phyloP scores from a whole-genome alignment of 2,888 invertebrate genomes.

The Diplazon laetatorius region DNA sequence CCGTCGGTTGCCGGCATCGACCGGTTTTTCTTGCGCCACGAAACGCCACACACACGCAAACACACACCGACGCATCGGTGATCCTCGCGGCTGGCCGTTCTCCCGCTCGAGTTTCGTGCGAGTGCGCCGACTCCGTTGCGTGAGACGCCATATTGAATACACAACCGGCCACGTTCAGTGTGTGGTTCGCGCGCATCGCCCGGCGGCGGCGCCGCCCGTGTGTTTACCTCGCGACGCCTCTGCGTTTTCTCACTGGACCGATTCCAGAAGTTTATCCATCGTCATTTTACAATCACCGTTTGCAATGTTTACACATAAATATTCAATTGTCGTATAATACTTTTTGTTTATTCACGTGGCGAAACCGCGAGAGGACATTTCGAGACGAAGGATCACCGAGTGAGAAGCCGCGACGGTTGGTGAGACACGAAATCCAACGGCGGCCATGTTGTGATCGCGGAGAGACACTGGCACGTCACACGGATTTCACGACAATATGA shows the following conservation, averaged over 20 bases:
- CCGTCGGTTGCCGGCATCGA: slow-evolving; percentile 35
- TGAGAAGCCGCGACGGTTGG: slow-evolving; percentile 34
- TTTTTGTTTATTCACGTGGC: not conserved
- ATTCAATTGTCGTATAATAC: too few relatives aligned
- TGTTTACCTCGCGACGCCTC: slow-evolving; percentile 55
- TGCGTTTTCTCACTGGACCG: slow-evolving; percentile 27
- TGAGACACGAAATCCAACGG: slow-evolving; percentile 21
- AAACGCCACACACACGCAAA: not conserved
- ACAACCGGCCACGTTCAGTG: slow-evolving; percentile 52
- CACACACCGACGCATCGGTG: not conserved
- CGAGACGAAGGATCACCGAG: not conserved
- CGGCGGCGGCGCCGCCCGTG: slow-evolving; percentile 62
- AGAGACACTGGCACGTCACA: not conserved
- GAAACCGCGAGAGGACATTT: not conserved
- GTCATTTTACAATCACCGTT: too few relatives aligned
- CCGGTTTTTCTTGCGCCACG: slow-evolving; percentile 38
- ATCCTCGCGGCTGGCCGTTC: not conserved
- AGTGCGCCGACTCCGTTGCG: slow-evolving; percentile 55
- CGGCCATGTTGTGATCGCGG: slow-evolving; percentile 65
- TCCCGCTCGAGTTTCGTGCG: slow-evolving; percentile 50
- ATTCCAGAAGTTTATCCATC: slow-evolving; percentile 30
- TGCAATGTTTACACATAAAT: too few relatives aligned
- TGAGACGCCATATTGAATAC: slow-evolving; percentile 63
- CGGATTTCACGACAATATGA: slow-evolving; percentile 20
- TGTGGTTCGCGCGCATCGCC: slow-evolving; percentile 56